phyloP scores from a whole-genome alignment of 1,140 invertebrate genomes.

The Linepithema humile region DNA sequence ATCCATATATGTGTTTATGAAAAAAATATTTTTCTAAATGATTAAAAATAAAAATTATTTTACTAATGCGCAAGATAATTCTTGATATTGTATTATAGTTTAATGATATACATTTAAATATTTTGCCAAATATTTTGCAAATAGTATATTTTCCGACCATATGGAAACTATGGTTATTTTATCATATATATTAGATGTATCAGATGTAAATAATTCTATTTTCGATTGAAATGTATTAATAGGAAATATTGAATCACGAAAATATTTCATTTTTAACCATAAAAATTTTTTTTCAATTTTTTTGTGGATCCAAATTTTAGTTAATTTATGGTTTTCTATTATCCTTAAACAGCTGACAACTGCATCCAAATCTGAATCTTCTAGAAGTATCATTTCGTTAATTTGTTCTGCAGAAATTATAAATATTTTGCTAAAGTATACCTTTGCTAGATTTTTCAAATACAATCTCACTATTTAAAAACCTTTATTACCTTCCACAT shows the following conservation, averaged over 20 bases:
- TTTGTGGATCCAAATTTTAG: not conserved
- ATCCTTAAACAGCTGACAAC: not conserved
- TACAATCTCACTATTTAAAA: no score
- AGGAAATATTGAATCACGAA: not conserved
- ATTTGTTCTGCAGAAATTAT: not conserved
- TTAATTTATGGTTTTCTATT: not conserved
- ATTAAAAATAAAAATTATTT: not conserved
- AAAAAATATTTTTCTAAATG: not conserved
- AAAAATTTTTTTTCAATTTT: not conserved
- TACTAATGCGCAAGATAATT: not conserved
- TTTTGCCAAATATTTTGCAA: not conserved
- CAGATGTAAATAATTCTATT: not conserved
- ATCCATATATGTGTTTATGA: slow-evolving; percentile 16
- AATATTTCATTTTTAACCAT: not conserved
- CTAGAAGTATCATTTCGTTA: slow-evolving; percentile 4
- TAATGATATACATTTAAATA: slow-evolving; percentile 8
- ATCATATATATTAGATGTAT: no score
- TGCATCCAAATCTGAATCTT: slow-evolving; percentile 18
- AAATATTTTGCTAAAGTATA: no score
- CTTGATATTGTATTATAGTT: not conserved
- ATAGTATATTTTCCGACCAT: slow-evolving; percentile 17
- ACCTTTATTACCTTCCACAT: no score
- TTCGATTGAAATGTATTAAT: not conserved
- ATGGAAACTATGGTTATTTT: not conserved
- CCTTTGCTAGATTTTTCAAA: no score